Evolutionary conservation across 2,888 invertebrate genomes (phyloP), one percentile per base, ranked within the genome.

Genomic region (Mamestra brassicae): DNA sequence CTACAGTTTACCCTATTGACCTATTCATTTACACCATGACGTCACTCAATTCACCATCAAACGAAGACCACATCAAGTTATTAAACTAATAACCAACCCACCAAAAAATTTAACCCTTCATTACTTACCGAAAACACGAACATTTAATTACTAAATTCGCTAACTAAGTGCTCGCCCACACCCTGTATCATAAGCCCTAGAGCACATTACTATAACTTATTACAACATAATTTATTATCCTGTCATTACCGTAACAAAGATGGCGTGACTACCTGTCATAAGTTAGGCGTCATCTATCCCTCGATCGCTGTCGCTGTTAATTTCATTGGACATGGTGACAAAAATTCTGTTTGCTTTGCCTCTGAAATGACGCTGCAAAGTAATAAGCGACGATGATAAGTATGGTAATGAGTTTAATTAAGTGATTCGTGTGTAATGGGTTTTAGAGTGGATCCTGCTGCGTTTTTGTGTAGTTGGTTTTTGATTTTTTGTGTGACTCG

Each of bases 151-250:
- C 86, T 90, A 92, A 95, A 94, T 93, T 94, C 90, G 92, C 93
- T 94, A 95, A 95, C 94, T 92, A 95, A 92, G 88, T 87, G 92
- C 89, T 89, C 89, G 90, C 88, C 90, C 92, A 91, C 91, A 89
- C 93, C 93, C 90, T 88, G 87, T 92, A 93, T 93, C 91, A 92
- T 93, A 93, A 92, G 91, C 92, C 92, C 89, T 89, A 87, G 92
- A 92, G 91, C 88, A 93, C 94, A 95, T 95, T 95, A 96, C 95
- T 95, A 95, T 96, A 95, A 95, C 90, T 96, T 96, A 96, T 96
- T 96, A 96, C 94, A 93, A 91, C 92, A 94, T 96, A 95, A 96
- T 96, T 96, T 96, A 96, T 96, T 95, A 95, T 95, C 92, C 94
- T 95, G 95, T 96, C 96, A 94, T 96, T 96, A 96, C 93, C 88